These are phyloP conservation scores for Dicycla oo DNA, from an alignment of 2,888 invertebrate species.

Conservation along the genomic window DNA sequence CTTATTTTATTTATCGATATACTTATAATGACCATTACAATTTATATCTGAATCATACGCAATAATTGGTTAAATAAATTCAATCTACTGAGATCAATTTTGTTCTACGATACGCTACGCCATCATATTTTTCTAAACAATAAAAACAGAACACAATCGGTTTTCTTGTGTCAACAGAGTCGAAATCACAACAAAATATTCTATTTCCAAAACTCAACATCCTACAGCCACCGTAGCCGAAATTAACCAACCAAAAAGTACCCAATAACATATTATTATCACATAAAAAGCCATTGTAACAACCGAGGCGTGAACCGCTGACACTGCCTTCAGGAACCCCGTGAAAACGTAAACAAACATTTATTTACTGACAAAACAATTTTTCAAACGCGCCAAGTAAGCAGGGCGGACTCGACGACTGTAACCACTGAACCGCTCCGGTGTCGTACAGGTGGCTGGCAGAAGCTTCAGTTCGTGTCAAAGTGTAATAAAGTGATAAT, in stretches of 20 bases:
- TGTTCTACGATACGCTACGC: background rate
- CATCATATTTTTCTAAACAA: background rate
- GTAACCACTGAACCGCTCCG: constrained; percentile 59
- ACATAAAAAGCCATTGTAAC: constrained; percentile 52
- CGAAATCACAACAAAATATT: background rate
- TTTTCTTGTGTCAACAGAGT: background rate
- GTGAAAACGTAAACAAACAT: constrained; percentile 60
- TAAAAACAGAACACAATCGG: background rate
- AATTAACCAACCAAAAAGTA: constrained; percentile 23
- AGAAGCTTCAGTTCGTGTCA: constrained; percentile 44
- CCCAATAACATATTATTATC: constrained; percentile 32
- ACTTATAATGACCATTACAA: too few relatives aligned
- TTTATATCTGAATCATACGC: too few relatives aligned
- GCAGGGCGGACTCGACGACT: constrained; percentile 56
- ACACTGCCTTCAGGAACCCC: constrained; percentile 46
- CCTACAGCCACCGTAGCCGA: background rate
- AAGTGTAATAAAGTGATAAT: background rate
- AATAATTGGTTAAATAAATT: too few relatives aligned
- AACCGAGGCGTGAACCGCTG: constrained; percentile 45
- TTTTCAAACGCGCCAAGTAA: constrained; percentile 65
- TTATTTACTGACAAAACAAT: constrained; percentile 66
- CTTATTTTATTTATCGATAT: too few relatives aligned
- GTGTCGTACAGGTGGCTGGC: constrained; percentile 12
- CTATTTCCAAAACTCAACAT: background rate
- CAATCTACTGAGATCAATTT: background rate